Base-by-base conservation (phyloP, 2,113 vertebrate species). In the Anarrhichthys ocellatus region DNA sequence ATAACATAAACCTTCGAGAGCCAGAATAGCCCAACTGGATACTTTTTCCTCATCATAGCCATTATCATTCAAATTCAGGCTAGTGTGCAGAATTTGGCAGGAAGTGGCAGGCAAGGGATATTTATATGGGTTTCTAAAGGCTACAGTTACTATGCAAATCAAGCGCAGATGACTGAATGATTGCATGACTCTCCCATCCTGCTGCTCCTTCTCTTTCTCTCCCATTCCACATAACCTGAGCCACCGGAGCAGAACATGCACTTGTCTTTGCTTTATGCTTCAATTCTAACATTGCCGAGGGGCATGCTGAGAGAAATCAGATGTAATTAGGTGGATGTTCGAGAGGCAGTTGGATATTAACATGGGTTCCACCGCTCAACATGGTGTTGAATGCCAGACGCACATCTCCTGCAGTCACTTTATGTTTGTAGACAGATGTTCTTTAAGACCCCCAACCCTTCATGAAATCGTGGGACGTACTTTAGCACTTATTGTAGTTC, bases 301-400 rank as follows among this genome's bases (percentile, higher is more conserved):
- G 90, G 71, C 48, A 4, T 81, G 75, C 72, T 91, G 78, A 81
- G 81, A 83, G 85, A 89, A 85, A 93, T 89, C 72, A 72, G 84
- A 83, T 90, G 83, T 91, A 91, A 94, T 94, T 94, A 93, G 89
- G 74, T 75, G 76, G 44, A 88, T 89, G 88, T 88, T 84, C 80
- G 73, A 82, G 75, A 91, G 89, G 80, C 85, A 82, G 82, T 88
- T 86, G 83, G 68, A 87, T 80, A 91, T 91, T 87, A 88, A 81
- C 80, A 84, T 54, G 82, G 75, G 42, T 79, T 91, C 73, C 70
- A 80, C 13, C 50, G 44, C 78, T 76, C 61, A 9, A 84, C 66
- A 38, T 85, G 70, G 18, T 79, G 86, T 83, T 83, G 82, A 87
- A 82, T 78, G 50, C 59, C 86, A 71, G 64, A 29, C 40, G 10